Conservation (phyloP, 2,797 vertebrate species). For the Myiotriccus ornatus region DNA sequence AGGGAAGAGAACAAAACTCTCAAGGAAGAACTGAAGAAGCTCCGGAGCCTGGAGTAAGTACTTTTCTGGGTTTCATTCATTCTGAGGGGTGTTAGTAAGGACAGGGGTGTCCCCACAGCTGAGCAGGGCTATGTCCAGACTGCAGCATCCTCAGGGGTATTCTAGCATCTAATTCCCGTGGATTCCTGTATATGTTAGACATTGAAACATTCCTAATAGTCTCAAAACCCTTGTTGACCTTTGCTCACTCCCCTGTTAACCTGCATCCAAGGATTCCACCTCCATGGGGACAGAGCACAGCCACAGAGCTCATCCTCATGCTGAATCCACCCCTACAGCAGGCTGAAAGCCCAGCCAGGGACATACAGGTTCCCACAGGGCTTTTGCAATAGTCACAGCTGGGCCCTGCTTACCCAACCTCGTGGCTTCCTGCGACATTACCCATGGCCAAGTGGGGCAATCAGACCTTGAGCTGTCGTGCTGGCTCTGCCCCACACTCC, state of each 20-base stretch:
- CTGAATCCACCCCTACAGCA: neutral
- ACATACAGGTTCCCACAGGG: neutral
- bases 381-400: neutral
- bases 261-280: neutral
- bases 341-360: neutral
- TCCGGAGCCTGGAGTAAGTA: conserved; percentile 81
- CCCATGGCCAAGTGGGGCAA: neutral
- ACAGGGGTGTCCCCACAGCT: neutral
- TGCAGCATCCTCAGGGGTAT: neutral
- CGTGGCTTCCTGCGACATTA: fast-evolving
- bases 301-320: neutral
- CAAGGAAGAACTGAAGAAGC: conserved; percentile 82
- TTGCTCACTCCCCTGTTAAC: neutral
- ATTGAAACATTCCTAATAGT: fast-evolving
- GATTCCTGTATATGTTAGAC: neutral
- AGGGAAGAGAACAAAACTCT: conserved; percentile 86
- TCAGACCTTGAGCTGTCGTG: neutral
- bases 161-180: neutral
- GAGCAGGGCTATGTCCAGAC: fast-evolving
- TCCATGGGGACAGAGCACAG: neutral
- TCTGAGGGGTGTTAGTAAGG: neutral
- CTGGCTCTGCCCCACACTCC: neutral
- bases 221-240: neutral
- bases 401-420: neutral
- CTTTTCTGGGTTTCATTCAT: neutral